These are phyloP conservation scores for Heliconius ismenius DNA, from an alignment of 2,888 invertebrate genomes.

Conservation along the genomic window DNA sequence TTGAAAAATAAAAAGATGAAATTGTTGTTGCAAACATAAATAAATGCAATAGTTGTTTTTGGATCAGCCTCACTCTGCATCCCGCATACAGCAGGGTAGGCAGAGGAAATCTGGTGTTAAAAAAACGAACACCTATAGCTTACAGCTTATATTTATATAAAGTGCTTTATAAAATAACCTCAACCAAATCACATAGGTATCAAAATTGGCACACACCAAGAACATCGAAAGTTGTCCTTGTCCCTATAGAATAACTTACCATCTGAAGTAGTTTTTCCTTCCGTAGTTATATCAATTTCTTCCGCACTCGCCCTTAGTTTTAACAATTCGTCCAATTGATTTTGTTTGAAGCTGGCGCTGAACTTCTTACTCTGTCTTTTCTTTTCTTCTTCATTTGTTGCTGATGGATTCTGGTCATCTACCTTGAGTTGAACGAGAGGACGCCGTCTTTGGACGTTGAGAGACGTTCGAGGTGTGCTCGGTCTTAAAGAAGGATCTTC, in stretches of 20 bases:
- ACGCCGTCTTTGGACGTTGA: slow-evolving; percentile 65
- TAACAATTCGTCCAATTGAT: slow-evolving; percentile 66
- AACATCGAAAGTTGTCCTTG: neutral
- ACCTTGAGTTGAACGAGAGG: slow-evolving; percentile 67
- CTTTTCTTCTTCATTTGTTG: slow-evolving; percentile 72
- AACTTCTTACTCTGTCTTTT: slow-evolving; percentile 77
- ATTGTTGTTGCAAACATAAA: too few species aligned
- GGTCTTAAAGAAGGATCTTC: slow-evolving; percentile 64
- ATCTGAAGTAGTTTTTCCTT: slow-evolving; percentile 56
- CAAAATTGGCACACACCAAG: slow-evolving; percentile 3
- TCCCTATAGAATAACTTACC: slow-evolving; percentile 51
- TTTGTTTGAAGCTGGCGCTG: slow-evolving; percentile 72
- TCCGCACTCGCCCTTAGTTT: slow-evolving; percentile 53
- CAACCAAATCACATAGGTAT: neutral
- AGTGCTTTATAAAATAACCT: neutral
- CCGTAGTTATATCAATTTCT: slow-evolving; percentile 56
- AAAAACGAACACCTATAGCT: too few species aligned
- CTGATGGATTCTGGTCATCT: slow-evolving; percentile 70
- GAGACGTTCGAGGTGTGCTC: slow-evolving; percentile 50
- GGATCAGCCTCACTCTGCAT: too few species aligned
- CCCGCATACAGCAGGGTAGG: too few species aligned
- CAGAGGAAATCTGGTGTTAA: too few species aligned
- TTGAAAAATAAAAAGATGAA: neutral
- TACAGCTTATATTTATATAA: neutral
- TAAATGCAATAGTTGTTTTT: too few species aligned